Base-by-base conservation (phyloP, 92 coral and sea anemone genomes). In the Porites evermanni region DNA sequence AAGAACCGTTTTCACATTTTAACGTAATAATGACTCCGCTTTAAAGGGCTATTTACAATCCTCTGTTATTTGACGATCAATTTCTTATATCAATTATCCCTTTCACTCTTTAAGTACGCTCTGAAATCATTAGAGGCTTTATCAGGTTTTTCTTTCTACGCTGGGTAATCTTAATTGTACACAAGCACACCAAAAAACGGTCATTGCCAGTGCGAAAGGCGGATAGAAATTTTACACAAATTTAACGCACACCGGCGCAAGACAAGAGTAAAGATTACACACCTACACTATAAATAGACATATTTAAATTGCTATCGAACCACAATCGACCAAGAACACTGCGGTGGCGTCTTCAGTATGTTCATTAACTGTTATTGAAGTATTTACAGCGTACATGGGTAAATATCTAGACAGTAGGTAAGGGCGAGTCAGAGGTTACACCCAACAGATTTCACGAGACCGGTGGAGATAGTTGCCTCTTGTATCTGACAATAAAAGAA, bases 381-480 rank as follows among this genome's bases (percentile, higher is more conserved):
- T 53, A 71, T 81, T 69, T 69, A 69, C 67, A 29, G 68, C 53
- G 85, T 20, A 19, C 44, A 67, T 29, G 63, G 63, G 63, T 51
- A 65, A 20, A 44, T 44, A 32, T 10, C 21, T n/a, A 19, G 59
- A 63, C 18, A 47, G 70, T 59, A 79, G 44, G 20, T 18, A 16
- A 12, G 8, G 67, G 17, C 18, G 23, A 29, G 75, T 92, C 92
- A 92, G 80, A 92, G 88, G 66, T 85, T 86, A 14, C 92, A 88
- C 20, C 92, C 92, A 32, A 89, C 85, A 58, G 94, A 87, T 67
- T 85, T 92, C 60, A 96, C 98, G 8, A 96, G 95, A 50, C 99
- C 97, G 23, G 98, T 86, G 6, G 99, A 96, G 29, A 96, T 53
- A 12, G 98, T 92, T n/a, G 95, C 98, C 74, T 95, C 98, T 71